Evolutionary conservation across 2,113 vertebrate species (phyloP), one percentile per base, ranked within the genome.

Genomic region (Willisornis vidua): DNA sequence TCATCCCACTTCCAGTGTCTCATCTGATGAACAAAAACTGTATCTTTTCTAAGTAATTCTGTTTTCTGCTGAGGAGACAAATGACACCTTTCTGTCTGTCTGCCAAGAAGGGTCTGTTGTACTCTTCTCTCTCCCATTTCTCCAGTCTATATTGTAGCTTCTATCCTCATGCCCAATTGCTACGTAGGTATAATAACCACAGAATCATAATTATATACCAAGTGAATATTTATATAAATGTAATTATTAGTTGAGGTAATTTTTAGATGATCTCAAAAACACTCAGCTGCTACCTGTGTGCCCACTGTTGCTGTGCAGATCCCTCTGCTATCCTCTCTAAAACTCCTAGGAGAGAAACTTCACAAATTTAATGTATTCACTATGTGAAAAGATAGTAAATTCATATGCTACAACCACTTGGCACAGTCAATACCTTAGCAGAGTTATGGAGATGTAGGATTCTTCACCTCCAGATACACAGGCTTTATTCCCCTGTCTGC

Each of bases 21-120:
- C 51, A 37, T 63, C 26, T 75, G 25, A 48, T 35, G 33, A 16
- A 35, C 3, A 63, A 80, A 85, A 79, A 2, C 0, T 1, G 0
- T 3, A 23, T 23, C 1, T 65, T 68, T 79, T 43, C 58, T 51
- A 48, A 72, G 33, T 46, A 88, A 78, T 72, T 68, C 33, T 63
- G 12, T 19, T 68, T 83, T 10, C 19, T 61, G 73, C 8, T 62
- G 55, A 43, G 2, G 33, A 67, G 12, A 37, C 20, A 80, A 75
- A 48, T 19, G 51, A 25, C 12, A 62, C n/a, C 28, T 80, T 71
- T 46, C 55, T 59, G 48, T 46, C 23, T 61, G 35, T 35, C 78
- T 91, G 65, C 39, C 57, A 61, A 55, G 54, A 82, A 41, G 13
- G 19, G 35, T 62, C 45, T 66, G 13, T 45, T 57, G 37, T 10